Conservation (phyloP, 2,888 invertebrate species). For the Conomelus anceps region DNA sequence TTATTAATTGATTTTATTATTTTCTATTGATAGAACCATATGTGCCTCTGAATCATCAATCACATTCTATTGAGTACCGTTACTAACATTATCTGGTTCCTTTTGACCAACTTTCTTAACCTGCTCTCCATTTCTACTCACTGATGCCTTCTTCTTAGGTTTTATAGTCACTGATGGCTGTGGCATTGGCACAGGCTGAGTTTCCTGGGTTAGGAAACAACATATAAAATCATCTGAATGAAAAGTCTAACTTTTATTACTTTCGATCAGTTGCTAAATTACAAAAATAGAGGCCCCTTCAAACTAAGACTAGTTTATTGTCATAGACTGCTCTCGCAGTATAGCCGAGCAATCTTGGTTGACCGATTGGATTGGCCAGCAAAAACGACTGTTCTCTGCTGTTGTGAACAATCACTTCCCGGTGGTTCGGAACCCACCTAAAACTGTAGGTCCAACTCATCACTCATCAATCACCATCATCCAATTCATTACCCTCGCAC, state of each 20-base stretch:
- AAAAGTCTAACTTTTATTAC: neutral
- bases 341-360: no score
- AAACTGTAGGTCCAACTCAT: no score
- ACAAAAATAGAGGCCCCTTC: neutral
- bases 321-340: no score
- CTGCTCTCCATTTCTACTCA: neutral
- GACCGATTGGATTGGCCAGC: no score
- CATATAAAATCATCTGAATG: neutral
- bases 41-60: neutral
- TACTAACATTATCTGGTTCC: neutral
- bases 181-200: neutral
- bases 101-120: neutral
- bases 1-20: neutral
- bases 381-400: no score
- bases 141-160: neutral
- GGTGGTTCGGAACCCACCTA: no score
- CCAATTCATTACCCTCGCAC: no score
- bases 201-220: neutral
- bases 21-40: neutral
- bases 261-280: neutral
- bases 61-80: neutral
- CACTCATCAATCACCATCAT: no score
- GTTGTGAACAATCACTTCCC: no score
- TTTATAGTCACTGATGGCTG: neutral
- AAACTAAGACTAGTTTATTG: no score